These are phyloP conservation scores for Coregonus ussuriensis DNA, from an alignment of 2,797 vertebrate genomes.

Conservation along the genomic window DNA sequence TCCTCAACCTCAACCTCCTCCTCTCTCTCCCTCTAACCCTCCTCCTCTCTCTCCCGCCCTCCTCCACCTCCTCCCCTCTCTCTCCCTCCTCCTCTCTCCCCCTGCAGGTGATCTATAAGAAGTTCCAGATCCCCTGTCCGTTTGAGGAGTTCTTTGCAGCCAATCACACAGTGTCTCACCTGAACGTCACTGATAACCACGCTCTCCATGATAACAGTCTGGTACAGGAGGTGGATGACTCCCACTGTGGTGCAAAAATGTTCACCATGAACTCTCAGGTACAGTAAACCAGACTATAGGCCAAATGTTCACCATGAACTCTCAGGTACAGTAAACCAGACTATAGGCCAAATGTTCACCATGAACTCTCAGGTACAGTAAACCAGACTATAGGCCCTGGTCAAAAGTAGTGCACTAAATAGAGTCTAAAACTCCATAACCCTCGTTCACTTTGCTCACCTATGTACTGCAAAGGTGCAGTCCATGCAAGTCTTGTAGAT, in stretches of 20 bases:
- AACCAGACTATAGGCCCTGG: background rate
- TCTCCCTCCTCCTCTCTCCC: too few relatives aligned
- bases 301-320: slow-evolving; percentile 74
- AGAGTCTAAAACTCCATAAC: too few relatives aligned
- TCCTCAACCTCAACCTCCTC: background rate
- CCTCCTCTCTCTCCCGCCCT: too few relatives aligned
- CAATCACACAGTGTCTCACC: slow-evolving; percentile 72
- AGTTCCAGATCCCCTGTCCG: slow-evolving; percentile 91
- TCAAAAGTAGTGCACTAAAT: too few relatives aligned
- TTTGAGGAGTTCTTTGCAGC: slow-evolving; percentile 69
- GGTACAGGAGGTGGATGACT: slow-evolving; percentile 53
- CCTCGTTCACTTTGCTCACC: too few relatives aligned
- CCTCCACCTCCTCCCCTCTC: too few relatives aligned
- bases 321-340: slow-evolving; percentile 78
- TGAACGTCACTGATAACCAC: slow-evolving; percentile 48
- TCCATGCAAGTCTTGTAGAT: background rate
- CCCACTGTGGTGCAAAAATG: slow-evolving; percentile 80
- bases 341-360: background rate
- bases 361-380: slow-evolving; percentile 89
- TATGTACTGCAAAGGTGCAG: background rate
- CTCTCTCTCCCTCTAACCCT: slow-evolving; percentile 1
- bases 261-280: slow-evolving; percentile 96
- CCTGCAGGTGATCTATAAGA: slow-evolving; percentile 93
- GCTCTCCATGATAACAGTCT: slow-evolving; percentile 59
- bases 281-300: background rate